phyloP scores from a whole-genome alignment of 92 coral and sea anemone species.

The Pocillopora meandrina region DNA sequence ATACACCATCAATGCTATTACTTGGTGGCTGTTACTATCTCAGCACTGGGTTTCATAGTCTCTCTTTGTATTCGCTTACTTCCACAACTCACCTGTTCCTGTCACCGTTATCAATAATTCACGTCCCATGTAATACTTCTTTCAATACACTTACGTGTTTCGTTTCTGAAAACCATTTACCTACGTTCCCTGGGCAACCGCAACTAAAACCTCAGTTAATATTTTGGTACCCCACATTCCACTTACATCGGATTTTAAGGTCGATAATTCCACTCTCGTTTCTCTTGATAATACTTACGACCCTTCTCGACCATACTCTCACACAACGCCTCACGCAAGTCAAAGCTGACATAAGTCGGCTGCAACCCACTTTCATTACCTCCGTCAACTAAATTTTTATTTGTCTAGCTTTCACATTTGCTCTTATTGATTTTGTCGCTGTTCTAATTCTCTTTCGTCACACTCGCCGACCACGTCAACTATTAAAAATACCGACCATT shows the following conservation, averaged over 20 bases:
- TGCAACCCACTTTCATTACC: background rate
- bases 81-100: background rate
- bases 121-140: background rate
- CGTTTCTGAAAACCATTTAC: background rate
- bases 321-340: background rate
- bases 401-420: background rate
- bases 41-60: background rate
- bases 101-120: background rate
- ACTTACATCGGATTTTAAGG: background rate
- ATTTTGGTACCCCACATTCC: background rate
- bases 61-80: background rate
- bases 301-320: background rate
- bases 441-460: background rate
- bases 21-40: slow-evolving; percentile 2
- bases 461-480: background rate
- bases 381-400: background rate
- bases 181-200: background rate
- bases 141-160: background rate
- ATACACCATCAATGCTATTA: background rate
- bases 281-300: background rate
- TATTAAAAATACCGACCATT: background rate
- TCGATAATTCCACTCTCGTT: background rate
- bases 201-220: background rate
- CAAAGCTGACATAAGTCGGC: background rate
- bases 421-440: background rate